phyloP scores from a whole-genome alignment of 2,113 vertebrate species.

The Rissa tridactyla region DNA sequence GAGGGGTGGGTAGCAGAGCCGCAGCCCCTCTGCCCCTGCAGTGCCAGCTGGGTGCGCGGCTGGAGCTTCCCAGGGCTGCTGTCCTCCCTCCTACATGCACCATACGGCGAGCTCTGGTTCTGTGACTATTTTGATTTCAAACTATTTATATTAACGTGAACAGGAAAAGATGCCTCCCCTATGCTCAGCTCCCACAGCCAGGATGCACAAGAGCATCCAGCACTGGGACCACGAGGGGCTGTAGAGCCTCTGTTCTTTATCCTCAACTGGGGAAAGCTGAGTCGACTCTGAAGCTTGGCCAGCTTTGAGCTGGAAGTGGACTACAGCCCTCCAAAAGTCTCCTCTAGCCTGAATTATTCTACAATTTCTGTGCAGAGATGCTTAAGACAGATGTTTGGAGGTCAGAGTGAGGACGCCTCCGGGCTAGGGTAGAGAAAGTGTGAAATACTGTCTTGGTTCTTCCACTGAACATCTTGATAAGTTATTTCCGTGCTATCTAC shows the following conservation, averaged over 20 bases:
- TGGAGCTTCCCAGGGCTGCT: not conserved
- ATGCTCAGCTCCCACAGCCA: not conserved
- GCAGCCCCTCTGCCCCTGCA: not conserved
- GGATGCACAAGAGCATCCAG: not conserved
- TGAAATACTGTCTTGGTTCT: not conserved
- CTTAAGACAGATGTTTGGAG: not conserved
- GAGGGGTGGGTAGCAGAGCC: not conserved
- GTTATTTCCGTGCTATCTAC: not conserved
- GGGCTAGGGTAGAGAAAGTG: not conserved
- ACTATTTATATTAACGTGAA: not conserved
- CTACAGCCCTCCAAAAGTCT: not conserved
- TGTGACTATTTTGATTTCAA: not conserved
- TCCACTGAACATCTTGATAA: not conserved
- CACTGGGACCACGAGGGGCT: not conserved
- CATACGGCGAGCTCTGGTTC: not conserved
- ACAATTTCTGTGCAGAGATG: not conserved
- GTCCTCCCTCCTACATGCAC: not conserved
- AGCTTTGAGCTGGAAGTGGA: not conserved
- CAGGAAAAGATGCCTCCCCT: not conserved
- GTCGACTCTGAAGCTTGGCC: rapidly evolving
- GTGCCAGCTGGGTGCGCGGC: not conserved
- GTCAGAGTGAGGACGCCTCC: not conserved
- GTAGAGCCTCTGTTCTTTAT: not conserved
- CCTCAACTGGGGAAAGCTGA: not conserved
- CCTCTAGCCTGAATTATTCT: not conserved